A percentile compares a stretch with the other conserved stretches of the same genome.
phyloP scores from a whole-genome alignment of 2,113 vertebrate species.

The Callionymus lyra region DNA sequence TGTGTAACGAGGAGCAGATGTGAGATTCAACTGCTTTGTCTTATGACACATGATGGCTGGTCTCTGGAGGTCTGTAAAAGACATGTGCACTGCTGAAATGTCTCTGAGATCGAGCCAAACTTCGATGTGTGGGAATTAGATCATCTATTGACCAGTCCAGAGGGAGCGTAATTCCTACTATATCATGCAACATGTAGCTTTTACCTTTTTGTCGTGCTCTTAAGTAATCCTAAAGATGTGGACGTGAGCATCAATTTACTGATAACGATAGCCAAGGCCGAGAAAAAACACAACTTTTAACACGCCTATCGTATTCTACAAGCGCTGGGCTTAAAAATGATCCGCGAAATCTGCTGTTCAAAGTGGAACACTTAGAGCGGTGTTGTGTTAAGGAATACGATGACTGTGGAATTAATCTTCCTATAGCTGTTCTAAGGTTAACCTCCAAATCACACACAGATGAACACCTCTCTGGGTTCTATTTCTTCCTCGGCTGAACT shows the following conservation, averaged over 20 bases:
- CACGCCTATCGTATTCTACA: neutral
- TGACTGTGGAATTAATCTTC: constrained; percentile 29
- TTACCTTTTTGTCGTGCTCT: constrained; percentile 16
- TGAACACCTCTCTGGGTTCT: constrained; percentile 45
- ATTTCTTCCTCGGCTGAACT: constrained; percentile 60
- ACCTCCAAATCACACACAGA: constrained; percentile 41
- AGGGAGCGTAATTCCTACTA: constrained; percentile 17
- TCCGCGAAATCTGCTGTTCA: no score
- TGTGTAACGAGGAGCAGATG: constrained; percentile 70
- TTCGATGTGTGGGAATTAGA: constrained; percentile 48
- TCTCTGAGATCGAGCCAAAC: constrained; percentile 34
- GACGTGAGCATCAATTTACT: constrained; percentile 11
- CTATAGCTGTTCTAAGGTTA: constrained; percentile 18
- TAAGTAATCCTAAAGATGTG: constrained; percentile 5
- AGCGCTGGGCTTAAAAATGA: no score
- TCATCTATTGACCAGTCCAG: constrained; percentile 43
- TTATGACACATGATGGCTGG: constrained; percentile 64
- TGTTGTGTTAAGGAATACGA: no score
- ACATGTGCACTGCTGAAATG: constrained; percentile 59
- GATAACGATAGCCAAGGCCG: no score
- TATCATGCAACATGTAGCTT: constrained; percentile 28
- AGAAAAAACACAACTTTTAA: constrained; percentile 9
- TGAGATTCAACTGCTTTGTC: constrained; percentile 67
- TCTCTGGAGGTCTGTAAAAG: constrained; percentile 62
- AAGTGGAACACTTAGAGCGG: no score